Conservation (phyloP, 2,797 vertebrate genomes). For the Graptemys geographica region DNA sequence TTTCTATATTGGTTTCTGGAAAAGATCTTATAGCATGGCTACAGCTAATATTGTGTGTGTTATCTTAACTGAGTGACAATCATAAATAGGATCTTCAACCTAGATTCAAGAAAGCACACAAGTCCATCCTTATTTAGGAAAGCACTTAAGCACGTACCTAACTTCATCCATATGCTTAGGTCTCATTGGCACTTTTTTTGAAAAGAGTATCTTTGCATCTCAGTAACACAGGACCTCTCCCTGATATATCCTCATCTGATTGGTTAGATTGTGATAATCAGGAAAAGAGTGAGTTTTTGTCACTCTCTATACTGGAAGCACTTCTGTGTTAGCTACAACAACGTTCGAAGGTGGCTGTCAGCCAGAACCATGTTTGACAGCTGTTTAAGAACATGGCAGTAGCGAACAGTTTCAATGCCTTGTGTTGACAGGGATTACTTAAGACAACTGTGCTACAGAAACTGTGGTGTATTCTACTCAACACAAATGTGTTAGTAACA, state of each 20-base stretch:
- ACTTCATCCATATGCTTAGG: neutral
- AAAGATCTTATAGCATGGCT: neutral
- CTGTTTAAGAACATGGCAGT: conserved; percentile 9
- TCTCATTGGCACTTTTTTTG: conserved; percentile 21
- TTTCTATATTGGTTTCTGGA: neutral
- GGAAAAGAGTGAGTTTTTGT: neutral
- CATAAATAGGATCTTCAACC: neutral
- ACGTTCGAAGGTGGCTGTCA: neutral
- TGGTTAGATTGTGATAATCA: neutral
- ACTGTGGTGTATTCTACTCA: conserved; percentile 51
- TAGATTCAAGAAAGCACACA: neutral
- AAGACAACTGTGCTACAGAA: conserved; percentile 57
- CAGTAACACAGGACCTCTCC: neutral
- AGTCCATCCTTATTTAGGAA: neutral
- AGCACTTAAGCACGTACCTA: neutral
- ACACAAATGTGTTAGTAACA: conserved; percentile 46
- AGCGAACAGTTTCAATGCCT: conserved; percentile 40
- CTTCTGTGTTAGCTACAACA: neutral
- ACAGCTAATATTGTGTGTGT: neutral
- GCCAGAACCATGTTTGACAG: conserved; percentile 60
- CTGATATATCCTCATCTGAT: neutral
- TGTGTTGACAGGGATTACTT: conserved; percentile 54
- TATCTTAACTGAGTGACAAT: conserved; percentile 22
- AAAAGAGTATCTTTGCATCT: neutral
- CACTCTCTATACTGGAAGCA: conserved; percentile 8